phyloP scores from a whole-genome alignment of 1,140 invertebrate genomes.

The Meloidogyne chitwoodi region DNA sequence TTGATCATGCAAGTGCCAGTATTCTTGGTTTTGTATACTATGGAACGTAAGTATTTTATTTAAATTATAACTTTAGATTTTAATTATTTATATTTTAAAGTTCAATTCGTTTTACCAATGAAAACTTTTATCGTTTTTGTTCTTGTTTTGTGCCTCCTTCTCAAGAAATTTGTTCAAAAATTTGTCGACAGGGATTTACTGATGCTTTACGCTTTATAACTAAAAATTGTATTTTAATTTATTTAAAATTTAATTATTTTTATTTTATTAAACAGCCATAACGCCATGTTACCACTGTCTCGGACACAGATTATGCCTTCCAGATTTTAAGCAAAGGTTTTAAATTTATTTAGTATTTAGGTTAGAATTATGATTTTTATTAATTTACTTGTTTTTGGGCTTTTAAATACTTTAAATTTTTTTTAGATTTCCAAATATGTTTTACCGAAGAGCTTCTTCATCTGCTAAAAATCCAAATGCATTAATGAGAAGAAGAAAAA shows the following conservation, averaged over 20 bases:
- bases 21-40: constrained; percentile 72
- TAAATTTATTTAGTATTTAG: neutral
- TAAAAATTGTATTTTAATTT: constrained; percentile 68
- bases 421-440: neutral
- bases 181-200: constrained; percentile 95
- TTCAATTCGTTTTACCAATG: constrained; percentile 76
- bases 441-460: constrained; percentile 1
- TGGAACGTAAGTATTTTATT: constrained; percentile 68
- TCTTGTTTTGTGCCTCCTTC: constrained; percentile 87
- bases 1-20: constrained; percentile 68
- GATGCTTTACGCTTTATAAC: constrained; percentile 88
- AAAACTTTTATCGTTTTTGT: constrained; percentile 77
- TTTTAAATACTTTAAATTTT: no score
- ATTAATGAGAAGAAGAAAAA: neutral
- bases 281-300: constrained; percentile 53
- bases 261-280: constrained; percentile 37
- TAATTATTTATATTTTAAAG: neutral
- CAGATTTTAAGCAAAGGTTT: constrained; percentile 5
- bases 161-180: constrained; percentile 81
- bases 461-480: constrained; percentile 5
- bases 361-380: no score
- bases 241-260: neutral
- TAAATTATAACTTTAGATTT: neutral
- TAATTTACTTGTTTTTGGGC: no score
- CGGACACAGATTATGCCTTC: constrained; percentile 15